phyloP scores from a whole-genome alignment of 2,888 invertebrate species.

The Calliphora vomitoria region DNA sequence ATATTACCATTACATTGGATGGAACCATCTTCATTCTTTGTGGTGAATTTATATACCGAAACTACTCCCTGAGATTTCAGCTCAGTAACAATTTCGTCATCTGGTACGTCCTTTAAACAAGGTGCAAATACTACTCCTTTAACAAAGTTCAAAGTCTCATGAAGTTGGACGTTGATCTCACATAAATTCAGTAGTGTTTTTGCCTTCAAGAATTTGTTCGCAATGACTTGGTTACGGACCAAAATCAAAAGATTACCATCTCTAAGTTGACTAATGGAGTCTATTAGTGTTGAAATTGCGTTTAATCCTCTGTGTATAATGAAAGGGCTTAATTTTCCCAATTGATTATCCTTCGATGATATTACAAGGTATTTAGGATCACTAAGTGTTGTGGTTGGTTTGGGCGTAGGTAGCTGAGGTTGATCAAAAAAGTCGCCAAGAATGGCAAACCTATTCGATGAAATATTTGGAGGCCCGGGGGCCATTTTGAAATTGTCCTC shows the following conservation, averaged over 20 bases:
- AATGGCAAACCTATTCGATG: no score
- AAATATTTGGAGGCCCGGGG: no score
- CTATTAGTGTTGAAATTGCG: not conserved
- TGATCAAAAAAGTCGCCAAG: no score
- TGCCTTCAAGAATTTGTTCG: not conserved
- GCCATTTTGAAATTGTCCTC: no score
- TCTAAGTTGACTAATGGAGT: slow-evolving; percentile 22
- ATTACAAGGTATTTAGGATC: not conserved
- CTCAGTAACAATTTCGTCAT: not conserved
- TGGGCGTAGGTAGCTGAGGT: no score
- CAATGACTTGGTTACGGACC: not conserved
- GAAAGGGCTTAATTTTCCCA: slow-evolving; percentile 1
- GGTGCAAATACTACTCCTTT: slow-evolving; percentile 32
- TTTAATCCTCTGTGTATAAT: not conserved
- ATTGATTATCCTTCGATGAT: slow-evolving; percentile 5
- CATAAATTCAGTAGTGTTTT: not conserved
- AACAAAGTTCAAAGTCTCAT: slow-evolving; percentile 28
- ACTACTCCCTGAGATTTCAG: slow-evolving; percentile 35
- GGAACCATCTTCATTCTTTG: not conserved
- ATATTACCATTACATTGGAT: not conserved
- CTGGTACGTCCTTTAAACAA: not conserved
- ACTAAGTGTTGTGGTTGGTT: no score
- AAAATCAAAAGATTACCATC: slow-evolving; percentile 5
- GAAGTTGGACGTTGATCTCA: not conserved
- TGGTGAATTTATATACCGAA: slow-evolving; percentile 21